phyloP scores from a whole-genome alignment of 1,140 invertebrate genomes.

The Anastrepha obliqua region DNA sequence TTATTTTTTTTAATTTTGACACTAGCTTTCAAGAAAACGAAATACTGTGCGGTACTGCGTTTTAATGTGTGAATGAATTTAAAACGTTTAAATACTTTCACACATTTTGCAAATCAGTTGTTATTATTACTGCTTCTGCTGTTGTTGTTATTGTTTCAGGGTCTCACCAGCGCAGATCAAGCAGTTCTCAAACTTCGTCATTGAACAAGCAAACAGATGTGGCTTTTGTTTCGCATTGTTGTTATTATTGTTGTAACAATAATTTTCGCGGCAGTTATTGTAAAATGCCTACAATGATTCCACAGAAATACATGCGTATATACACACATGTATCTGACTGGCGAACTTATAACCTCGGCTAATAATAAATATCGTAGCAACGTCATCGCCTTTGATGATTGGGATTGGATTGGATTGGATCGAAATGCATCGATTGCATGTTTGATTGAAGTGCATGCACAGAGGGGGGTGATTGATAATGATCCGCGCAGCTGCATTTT shows the following conservation, averaged over 20 bases:
- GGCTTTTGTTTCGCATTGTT: slow-evolving; percentile 38
- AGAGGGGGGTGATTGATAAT: not conserved
- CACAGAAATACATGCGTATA: not conserved
- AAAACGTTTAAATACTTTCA: slow-evolving; percentile 47
- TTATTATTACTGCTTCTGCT: not conserved
- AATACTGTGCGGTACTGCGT: not conserved
- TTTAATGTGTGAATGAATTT: slow-evolving; percentile 49
- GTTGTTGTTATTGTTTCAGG: slow-evolving; percentile 5
- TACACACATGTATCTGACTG: not conserved
- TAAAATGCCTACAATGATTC: not conserved
- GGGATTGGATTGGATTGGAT: not conserved
- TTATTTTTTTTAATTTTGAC: not conserved
- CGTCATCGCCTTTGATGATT: not conserved
- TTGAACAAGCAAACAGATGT: slow-evolving; percentile 40
- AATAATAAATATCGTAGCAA: slow-evolving; percentile 44
- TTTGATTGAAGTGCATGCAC: not conserved
- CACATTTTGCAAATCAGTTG: slow-evolving; percentile 52
- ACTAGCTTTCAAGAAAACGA: not conserved
- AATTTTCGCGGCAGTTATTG: not conserved
- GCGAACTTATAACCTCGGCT: slow-evolving; percentile 42
- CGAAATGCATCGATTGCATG: slow-evolving; percentile 18
- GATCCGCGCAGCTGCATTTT: slow-evolving; percentile 16
- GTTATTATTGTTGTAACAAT: slow-evolving; percentile 31
- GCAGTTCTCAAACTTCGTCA: slow-evolving; percentile 37
- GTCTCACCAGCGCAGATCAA: slow-evolving; percentile 33